A percentile compares a stretch with the other conserved stretches of the same genome.
Evolutionary conservation across 1,140 invertebrate species (phyloP).

Genomic region (Philopotamus ludificatus): DNA sequence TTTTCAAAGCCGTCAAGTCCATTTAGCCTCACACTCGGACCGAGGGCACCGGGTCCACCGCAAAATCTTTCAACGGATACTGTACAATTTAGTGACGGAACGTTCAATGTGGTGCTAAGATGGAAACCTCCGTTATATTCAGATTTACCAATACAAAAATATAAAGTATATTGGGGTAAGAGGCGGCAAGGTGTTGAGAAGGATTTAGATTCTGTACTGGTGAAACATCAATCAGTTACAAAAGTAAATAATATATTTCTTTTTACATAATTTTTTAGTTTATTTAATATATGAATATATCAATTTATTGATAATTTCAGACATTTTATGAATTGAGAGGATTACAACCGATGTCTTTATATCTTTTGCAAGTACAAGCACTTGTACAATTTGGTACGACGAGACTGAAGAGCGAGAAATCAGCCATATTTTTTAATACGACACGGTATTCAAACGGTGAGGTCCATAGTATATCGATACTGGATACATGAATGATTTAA

Average conservation of each 20-base stretch:
- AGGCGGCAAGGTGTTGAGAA: conserved; percentile 55
- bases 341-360: conserved; percentile 63
- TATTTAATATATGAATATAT: not conserved
- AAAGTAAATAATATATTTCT: conserved; percentile 50
- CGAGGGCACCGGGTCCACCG: conserved; percentile 63
- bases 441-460: conserved; percentile 54
- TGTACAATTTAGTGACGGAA: conserved; percentile 52
- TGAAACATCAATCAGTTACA: conserved; percentile 59
- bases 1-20: conserved; percentile 64
- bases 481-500: no score
- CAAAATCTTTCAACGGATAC: conserved; percentile 61
- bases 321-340: conserved; percentile 60
- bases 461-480: no score
- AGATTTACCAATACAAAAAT: conserved; percentile 62
- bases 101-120: conserved; percentile 57
- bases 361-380: conserved; percentile 71
- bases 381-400: conserved; percentile 63
- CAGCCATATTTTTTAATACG: conserved; percentile 65
- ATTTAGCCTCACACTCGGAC: conserved; percentile 64
- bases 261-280: not conserved
- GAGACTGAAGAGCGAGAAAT: conserved; percentile 66
- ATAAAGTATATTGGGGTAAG: conserved; percentile 65
- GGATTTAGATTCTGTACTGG: conserved; percentile 59
- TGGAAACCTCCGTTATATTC: conserved; percentile 64
- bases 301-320: conserved; percentile 53